A percentile compares a stretch with the other conserved stretches of the same genome.
phyloP scores from a whole-genome alignment of 1,140 invertebrate species.

The Drosophila miranda region DNA sequence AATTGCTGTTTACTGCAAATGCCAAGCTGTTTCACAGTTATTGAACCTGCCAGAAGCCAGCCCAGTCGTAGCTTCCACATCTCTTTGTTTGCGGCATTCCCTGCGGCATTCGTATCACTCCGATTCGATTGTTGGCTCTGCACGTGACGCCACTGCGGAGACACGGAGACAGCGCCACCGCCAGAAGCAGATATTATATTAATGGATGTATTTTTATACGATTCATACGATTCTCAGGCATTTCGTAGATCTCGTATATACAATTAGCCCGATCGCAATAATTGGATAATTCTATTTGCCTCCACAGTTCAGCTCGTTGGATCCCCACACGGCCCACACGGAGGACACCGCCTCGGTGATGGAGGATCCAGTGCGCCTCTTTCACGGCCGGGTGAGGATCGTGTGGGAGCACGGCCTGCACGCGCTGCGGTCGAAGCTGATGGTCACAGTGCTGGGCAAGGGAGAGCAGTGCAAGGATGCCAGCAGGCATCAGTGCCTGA shows the following conservation, averaged over 20 bases:
- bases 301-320: slow-evolving; percentile 75
- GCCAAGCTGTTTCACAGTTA: slow-evolving; percentile 19
- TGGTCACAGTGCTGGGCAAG: slow-evolving; percentile 78
- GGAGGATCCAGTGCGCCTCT: slow-evolving; percentile 77
- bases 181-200: slow-evolving; percentile 10
- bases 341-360: slow-evolving; percentile 72
- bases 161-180: background rate
- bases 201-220: slow-evolving; percentile 42
- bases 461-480: slow-evolving; percentile 73
- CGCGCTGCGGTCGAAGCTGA: slow-evolving; percentile 72
- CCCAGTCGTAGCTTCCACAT: slow-evolving; percentile 4
- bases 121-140: slow-evolving; percentile 7
- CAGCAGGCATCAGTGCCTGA: slow-evolving; percentile 74
- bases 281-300: slow-evolving; percentile 27
- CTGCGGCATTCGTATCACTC: slow-evolving; percentile 1
- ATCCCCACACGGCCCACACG: slow-evolving; percentile 75
- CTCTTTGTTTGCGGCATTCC: background rate
- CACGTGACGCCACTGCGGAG: slow-evolving; percentile 25
- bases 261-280: slow-evolving; percentile 30
- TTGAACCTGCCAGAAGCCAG: slow-evolving; percentile 24
- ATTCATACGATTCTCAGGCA: background rate
- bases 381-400: slow-evolving; percentile 73
- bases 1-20: slow-evolving; percentile 43
- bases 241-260: slow-evolving; percentile 20
- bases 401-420: slow-evolving; percentile 76